Evolutionary conservation across 2,797 vertebrate genomes (phyloP), one percentile per base, ranked within the genome.

Genomic region (Myotis vivesi): DNA sequence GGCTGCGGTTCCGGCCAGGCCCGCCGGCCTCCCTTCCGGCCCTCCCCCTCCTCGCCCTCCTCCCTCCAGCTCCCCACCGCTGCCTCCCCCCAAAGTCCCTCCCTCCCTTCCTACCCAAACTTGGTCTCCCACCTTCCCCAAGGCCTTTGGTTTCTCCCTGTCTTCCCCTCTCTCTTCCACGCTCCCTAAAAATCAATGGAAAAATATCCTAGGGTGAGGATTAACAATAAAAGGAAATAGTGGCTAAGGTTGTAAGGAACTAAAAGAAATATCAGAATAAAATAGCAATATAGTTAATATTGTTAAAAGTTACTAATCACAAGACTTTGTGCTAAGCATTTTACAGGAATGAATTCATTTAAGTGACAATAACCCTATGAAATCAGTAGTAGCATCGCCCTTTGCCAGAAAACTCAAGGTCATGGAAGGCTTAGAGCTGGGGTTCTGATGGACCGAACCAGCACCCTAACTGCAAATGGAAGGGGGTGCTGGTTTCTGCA

Each of bases 301-400:
- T 72, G 33, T 33, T 19, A 92, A 15, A 53, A 57, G 49, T 69
- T 82, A 73, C 51, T 83, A 59, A 93, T 23, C 82, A 33, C 9
- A 72, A 84, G n/a, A 44, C 82, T 89, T 41, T 55, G 16, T 85
- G 57, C 33, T 86, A 38, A 64, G 20, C 36, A 23, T 72, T 90
- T 96, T 83, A 38, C 3, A 80, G 83, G 44, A 79, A 95, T 91
- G 25, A 75, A 51, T 38, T 91, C 68, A 72, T 25, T 44, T 36
- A 75, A 92, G 71, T 57, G 75, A 66, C 6, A 73, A 41, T 51
- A 90, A 64, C 73, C 59, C 36, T 62, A 1, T 71, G 64, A 71
- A 41, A 72, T 41, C 55, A 53, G 20, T 33, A 28, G 51, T 71
- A 20, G 77, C 25, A 51, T 49, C 7, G 11, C 16, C 33, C 51